Evolutionary conservation across 2,888 invertebrate species (phyloP), one percentile per base, ranked within the genome.

Genomic region (Octonoba sinensis): DNA sequence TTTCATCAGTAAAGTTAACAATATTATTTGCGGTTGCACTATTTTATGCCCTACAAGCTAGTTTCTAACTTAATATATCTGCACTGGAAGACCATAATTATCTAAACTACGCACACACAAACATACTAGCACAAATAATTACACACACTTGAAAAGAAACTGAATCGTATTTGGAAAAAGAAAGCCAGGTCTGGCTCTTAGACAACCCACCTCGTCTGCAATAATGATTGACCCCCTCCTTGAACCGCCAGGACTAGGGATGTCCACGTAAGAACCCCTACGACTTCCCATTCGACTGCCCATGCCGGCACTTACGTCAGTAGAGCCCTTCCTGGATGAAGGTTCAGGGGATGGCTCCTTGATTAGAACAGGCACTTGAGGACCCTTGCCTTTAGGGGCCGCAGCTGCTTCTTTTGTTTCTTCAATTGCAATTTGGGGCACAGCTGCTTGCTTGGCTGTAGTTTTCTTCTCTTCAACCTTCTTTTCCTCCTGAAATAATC

Each of bases 161-260:
- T 51, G 22, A 54, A 54, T n/a, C n/a, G 18, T 20, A 54, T 16
- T n/a, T n/a, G 20, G 11, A 54, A 1, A 46, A n/a, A 62, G 1
- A 73, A 59, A 54, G 67, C 75, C 78, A 83, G 79, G 83, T 78
- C 82, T 77, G 57, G 71, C 65, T 76, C 75, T 75, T 78, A 49
- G 71, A 84, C 81, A 89, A 90, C 91, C 89, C 93, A 96, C 96
- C 95, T 96, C 96, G 89, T 96, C 96, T 88, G 95, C 95, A 88
- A 96, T 96, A 87, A 96, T 94, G 86, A 96, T 92, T 86, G 95
- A 89, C 93, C 94, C 89, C 96, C 96, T 56, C 94, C 95, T 87
- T 27, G 83, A 83, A 56, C 86, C 84, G 56, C 84, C 85, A 60
- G 85, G 72, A 60, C 82, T 78, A 36, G 71, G 62, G 59, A 74